These are phyloP conservation scores for Euproctis similis DNA, from an alignment of 2,888 invertebrate genomes.

Conservation along the genomic window DNA sequence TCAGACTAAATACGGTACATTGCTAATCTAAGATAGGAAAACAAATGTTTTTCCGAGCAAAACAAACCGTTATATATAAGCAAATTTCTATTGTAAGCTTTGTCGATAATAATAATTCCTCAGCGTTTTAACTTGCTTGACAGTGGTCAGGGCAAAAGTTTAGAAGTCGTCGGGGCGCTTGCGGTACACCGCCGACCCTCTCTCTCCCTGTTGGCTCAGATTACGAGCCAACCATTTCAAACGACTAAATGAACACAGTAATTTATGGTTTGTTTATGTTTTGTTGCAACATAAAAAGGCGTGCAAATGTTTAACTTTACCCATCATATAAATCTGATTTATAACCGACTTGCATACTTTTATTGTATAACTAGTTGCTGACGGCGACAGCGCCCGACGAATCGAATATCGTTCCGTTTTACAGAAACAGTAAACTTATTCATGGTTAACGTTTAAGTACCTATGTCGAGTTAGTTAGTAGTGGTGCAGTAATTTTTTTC, in stretches of 20 bases:
- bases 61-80: slow-evolving; percentile 25
- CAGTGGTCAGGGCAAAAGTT: slow-evolving; percentile 40
- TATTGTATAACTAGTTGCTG: not conserved
- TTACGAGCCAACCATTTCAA: slow-evolving; percentile 25
- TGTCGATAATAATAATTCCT: slow-evolving; percentile 33
- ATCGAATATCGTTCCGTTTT: too few species aligned
- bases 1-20: slow-evolving; percentile 21
- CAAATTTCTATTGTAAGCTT: slow-evolving; percentile 23
- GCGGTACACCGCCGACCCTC: slow-evolving; percentile 40
- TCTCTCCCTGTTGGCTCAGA: slow-evolving; percentile 33
- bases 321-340: not conserved
- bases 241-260: not conserved
- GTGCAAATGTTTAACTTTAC: not conserved
- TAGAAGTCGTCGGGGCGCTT: slow-evolving; percentile 34
- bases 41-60: slow-evolving; percentile 12
- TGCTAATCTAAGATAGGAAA: slow-evolving; percentile 20
- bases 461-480: too few species aligned
- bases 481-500: too few species aligned
- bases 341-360: not conserved
- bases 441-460: too few species aligned
- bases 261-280: slow-evolving; percentile 5
- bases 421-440: too few species aligned
- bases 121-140: slow-evolving; percentile 31
- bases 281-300: slow-evolving; percentile 6
- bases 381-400: too few species aligned